Evolutionary conservation across 2,888 invertebrate genomes (phyloP).

Genomic region (Orthosia cruda): DNA sequence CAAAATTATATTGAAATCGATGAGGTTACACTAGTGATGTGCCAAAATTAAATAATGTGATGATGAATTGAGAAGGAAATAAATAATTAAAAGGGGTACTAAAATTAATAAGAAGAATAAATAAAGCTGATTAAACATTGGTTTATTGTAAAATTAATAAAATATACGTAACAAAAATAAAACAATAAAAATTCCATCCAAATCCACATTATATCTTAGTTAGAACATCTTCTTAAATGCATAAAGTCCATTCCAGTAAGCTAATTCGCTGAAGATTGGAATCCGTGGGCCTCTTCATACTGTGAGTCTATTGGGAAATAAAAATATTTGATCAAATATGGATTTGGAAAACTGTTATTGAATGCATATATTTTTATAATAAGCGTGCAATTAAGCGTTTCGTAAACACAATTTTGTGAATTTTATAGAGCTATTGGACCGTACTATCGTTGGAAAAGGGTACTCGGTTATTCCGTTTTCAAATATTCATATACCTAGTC

Average conservation of each 20-base stretch:
- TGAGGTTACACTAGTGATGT: neutral
- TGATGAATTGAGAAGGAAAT: slow-evolving; percentile 9
- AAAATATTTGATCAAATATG: slow-evolving; percentile 87
- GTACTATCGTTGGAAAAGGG: neutral
- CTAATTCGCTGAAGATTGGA: slow-evolving; percentile 76
- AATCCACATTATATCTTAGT: slow-evolving; percentile 84
- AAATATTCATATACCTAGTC: slow-evolving; percentile 13
- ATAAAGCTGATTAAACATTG: slow-evolving; percentile 81
- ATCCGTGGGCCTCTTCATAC: slow-evolving; percentile 85
- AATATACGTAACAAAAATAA: slow-evolving; percentile 75
- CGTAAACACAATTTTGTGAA: slow-evolving; percentile 32
- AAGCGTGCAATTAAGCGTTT: slow-evolving; percentile 61
- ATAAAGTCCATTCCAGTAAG: slow-evolving; percentile 79
- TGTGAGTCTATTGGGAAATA: slow-evolving; percentile 89
- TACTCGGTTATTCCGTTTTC: neutral
- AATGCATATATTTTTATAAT: slow-evolving; percentile 54
- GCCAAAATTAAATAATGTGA: slow-evolving; percentile 1
- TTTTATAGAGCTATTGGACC: slow-evolving; percentile 21
- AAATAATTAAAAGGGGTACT: slow-evolving; percentile 16
- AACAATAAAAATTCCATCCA: slow-evolving; percentile 82
- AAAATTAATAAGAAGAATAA: slow-evolving; percentile 69
- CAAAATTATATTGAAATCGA: slow-evolving; percentile 7
- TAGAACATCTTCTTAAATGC: slow-evolving; percentile 86
- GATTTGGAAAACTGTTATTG: slow-evolving; percentile 82
- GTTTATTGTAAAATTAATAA: slow-evolving; percentile 82